Percentiles rank a stretch among this genome's conserved stretches.
phyloP scores from a whole-genome alignment of 1,140 invertebrate genomes.

The Lasioglossum baleicum region DNA sequence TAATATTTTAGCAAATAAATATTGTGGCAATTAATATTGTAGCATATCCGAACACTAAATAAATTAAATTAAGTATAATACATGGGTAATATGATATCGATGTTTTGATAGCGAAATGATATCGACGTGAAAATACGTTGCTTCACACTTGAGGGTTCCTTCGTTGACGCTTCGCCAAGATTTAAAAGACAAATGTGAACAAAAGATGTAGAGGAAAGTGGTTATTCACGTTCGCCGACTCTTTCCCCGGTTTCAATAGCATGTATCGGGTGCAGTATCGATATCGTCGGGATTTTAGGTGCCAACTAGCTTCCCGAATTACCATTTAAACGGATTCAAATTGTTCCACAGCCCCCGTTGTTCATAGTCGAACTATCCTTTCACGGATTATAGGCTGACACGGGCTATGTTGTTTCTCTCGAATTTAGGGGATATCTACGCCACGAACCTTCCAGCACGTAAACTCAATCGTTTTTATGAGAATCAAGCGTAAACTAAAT shows the following conservation, averaged over 20 bases:
- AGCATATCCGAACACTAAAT: too few species aligned
- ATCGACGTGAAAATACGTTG: background rate
- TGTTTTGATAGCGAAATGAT: background rate
- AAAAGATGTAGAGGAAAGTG: background rate
- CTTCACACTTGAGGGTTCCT: background rate
- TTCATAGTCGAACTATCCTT: slow-evolving; percentile 62
- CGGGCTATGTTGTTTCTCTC: slow-evolving; percentile 36
- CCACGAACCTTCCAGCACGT: slow-evolving; percentile 20
- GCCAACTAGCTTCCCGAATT: slow-evolving; percentile 67
- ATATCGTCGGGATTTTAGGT: slow-evolving; percentile 34
- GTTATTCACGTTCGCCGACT: background rate
- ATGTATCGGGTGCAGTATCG: slow-evolving; percentile 20
- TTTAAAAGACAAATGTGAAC: background rate
- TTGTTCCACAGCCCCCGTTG: slow-evolving; percentile 58
- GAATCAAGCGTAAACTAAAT: background rate
- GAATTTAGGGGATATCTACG: slow-evolving; percentile 52
- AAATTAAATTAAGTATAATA: background rate
- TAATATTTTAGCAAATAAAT: too few species aligned
- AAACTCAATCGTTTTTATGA: background rate
- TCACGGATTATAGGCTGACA: slow-evolving; percentile 66
- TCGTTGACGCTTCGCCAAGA: background rate
- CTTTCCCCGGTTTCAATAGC: slow-evolving; percentile 8
- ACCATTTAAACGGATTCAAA: slow-evolving; percentile 74
- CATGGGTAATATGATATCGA: too few species aligned
- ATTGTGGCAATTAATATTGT: too few species aligned